Evolutionary conservation across 2,113 vertebrate species (phyloP).

Genomic region (human): GRCh38 chr11:35928001-35928500

Average conservation of each 20-base stretch:
- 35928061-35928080: not conserved
- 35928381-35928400: not conserved
- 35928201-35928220: not conserved
- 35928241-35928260: not conserved
- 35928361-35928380: not conserved
- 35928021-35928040: not conserved
- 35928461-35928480: no score
- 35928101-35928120: not conserved
- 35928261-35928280: not conserved
- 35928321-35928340: not conserved
- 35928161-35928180: not conserved
- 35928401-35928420: not conserved
- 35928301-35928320: not conserved
- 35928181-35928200: not conserved
- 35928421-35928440: not conserved
- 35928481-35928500: no score
- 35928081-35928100: slow-evolving; percentile 13
- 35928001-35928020: not conserved
- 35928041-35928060: not conserved
- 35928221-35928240: not conserved
- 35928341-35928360: not conserved
- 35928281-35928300: not conserved
- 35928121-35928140: slow-evolving; percentile 15
- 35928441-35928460: no score
- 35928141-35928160: not conserved